Base-by-base conservation (phyloP, 2,888 invertebrate species). In the Coremacera marginata region DNA sequence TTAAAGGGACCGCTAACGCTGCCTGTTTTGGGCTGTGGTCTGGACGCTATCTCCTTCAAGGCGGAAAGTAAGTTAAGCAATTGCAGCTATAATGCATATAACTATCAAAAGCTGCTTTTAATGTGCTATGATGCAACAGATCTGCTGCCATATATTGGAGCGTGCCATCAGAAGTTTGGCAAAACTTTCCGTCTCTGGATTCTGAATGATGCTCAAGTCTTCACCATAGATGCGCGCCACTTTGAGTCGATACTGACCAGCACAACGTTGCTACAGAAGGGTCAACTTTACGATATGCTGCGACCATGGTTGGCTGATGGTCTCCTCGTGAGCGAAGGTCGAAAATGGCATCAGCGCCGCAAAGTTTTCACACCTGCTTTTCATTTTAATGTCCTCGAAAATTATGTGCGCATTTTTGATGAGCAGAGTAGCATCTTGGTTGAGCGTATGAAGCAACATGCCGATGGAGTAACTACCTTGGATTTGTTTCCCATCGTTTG, bases 301-400 rank as follows among this genome's bases (percentile, higher is more conserved):
- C 78, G 83, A 0, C 81, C 84, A 9, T 86, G 86, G 77, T 82
- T 88, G 34, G 84, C 81, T 57, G 83, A 83, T 37, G 87, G 87
- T 0, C 80, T 88, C 4, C 79, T 88, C 9, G n/a, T 87, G 34
- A 87, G 87, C 67, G 83, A 82, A 49, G 86, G 84, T 57, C 51
- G 83, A 4, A 92, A 92, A 88, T 95, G 95, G 95, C 91, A 91
- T 82, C 88, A 89, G 0, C 91, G 93, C 57, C 90, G 95, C 37
- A 94, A 93, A 86, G 91, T 94, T 79, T 88, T 95, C 78, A 94
- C 95, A 0, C 94, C 94, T 2, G 92, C 94, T 0, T 95, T 95
- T 85, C 95, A 95, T 87, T 95, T 95, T 86, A 93, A 93, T 83
- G 94, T 95, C 77, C 88, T 95, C 63, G 93, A 94, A 83, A 92